Percentiles rank a stretch among this genome's conserved stretches.
These are phyloP conservation scores for Psittacula derbiana DNA, from an alignment of 2,797 vertebrate genomes.

Conservation along the genomic window DNA sequence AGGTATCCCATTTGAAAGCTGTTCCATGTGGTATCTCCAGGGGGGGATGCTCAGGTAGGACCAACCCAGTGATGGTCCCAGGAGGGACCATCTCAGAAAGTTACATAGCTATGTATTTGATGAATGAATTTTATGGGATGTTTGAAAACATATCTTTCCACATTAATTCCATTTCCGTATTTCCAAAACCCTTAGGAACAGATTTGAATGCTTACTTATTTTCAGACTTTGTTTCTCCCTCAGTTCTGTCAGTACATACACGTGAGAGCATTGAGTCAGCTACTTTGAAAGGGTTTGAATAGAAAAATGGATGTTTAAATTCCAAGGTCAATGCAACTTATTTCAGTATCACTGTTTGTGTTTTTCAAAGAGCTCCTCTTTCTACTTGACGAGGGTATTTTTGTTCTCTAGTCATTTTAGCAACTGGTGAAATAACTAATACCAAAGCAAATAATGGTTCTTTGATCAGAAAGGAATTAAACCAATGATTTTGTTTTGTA, in stretches of 20 bases:
- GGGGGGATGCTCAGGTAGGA: neutral
- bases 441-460: neutral
- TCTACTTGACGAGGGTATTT: neutral
- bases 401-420: neutral
- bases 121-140: neutral
- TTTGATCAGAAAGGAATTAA: neutral
- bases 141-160: neutral
- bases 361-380: neutral
- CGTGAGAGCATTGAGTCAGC: fast-evolving
- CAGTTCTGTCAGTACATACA: neutral
- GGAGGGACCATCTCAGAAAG: neutral
- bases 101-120: neutral
- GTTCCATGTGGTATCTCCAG: neutral
- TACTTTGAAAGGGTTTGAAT: neutral
- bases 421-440: neutral
- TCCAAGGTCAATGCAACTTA: neutral
- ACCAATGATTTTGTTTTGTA: neutral
- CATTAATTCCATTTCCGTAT: neutral
- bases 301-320: neutral
- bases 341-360: neutral
- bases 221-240: neutral
- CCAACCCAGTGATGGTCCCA: fast-evolving
- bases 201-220: neutral
- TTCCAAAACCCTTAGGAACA: neutral
- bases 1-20: neutral